Percentiles rank a stretch among this genome's conserved stretches.
These are phyloP conservation scores for Aphelenchoides fujianensis DNA, from an alignment of 1,140 invertebrate species.

Conservation along the genomic window DNA sequence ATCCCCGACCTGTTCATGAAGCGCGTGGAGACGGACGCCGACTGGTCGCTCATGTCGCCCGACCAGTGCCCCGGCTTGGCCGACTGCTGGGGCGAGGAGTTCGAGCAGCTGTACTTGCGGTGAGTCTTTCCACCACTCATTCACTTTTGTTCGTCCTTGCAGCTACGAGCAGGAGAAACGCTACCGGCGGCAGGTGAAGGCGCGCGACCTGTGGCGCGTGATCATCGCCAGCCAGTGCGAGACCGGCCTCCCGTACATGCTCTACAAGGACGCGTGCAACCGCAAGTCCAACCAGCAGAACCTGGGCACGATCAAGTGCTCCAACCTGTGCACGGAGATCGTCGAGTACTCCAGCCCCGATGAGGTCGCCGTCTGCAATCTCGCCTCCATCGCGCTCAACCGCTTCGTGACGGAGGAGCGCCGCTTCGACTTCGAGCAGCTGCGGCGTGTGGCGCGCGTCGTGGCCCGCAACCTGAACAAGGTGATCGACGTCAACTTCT, in stretches of 20 bases:
- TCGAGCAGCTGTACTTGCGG: too few species aligned
- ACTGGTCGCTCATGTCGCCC: too few species aligned
- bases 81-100: too few species aligned
- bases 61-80: too few species aligned
- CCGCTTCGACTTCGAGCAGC: conserved; percentile 78
- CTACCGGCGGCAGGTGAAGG: conserved; percentile 74
- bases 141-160: too few species aligned
- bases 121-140: too few species aligned
- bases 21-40: too few species aligned
- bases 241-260: conserved; percentile 96
- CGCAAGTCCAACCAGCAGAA: conserved; percentile 95
- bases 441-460: conserved; percentile 82
- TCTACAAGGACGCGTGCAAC: conserved; percentile 79
- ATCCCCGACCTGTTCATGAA: too few species aligned
- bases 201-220: conserved; percentile 84
- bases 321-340: conserved; percentile 97
- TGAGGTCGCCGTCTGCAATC: conserved; percentile 93
- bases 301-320: conserved; percentile 95
- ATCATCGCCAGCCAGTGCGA: conserved; percentile 92
- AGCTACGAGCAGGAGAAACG: conserved; percentile 80
- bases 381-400: conserved; percentile 91
- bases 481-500: conserved; percentile 92
- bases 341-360: conserved; percentile 80
- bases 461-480: conserved; percentile 65
- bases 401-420: conserved; percentile 75